Conservation (phyloP, 2,797 vertebrate genomes). For the Enteromius unitaeniatus region DNA sequence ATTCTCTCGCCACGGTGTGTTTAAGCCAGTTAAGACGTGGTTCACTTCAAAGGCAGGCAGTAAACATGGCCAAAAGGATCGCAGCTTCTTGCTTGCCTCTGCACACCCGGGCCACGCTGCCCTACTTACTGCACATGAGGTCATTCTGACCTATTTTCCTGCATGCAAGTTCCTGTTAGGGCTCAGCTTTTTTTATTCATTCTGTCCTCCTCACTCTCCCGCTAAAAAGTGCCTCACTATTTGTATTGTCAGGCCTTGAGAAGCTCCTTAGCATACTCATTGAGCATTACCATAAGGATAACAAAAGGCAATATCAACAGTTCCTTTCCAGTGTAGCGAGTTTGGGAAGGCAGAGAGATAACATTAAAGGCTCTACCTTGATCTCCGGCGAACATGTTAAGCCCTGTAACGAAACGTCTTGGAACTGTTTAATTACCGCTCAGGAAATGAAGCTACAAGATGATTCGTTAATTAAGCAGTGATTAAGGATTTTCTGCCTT, state of each 20-base stretch:
- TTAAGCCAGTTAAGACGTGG: conserved; percentile 74
- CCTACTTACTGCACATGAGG: conserved; percentile 75
- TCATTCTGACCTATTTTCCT: conserved; percentile 80
- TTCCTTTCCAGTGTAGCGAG: conserved; percentile 80
- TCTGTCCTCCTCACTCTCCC: conserved; percentile 28
- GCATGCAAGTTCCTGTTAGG: conserved; percentile 75
- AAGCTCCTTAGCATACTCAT: conserved; percentile 78
- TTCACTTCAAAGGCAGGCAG: conserved; percentile 79
- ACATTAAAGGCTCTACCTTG: conserved; percentile 88
- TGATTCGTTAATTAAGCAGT: conserved; percentile 89
- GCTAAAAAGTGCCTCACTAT: conserved; percentile 62
- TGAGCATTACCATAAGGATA: conserved; percentile 80
- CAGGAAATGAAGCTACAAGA: conserved; percentile 88
- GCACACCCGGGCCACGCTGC: conserved; percentile 73
- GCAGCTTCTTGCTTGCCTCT: conserved; percentile 70
- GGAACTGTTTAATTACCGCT: conserved; percentile 87
- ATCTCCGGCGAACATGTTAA: conserved; percentile 88
- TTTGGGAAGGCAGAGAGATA: conserved; percentile 78
- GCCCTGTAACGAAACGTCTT: conserved; percentile 87
- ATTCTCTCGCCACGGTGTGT: conserved; percentile 70
- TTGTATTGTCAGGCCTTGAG: conserved; percentile 74
- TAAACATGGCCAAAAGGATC: conserved; percentile 76
- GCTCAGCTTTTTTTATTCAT: conserved; percentile 42
- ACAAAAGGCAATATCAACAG: conserved; percentile 84
- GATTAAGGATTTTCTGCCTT: conserved; percentile 88